Conservation (phyloP, 1,140 invertebrate genomes). For the Hestina assimilis region DNA sequence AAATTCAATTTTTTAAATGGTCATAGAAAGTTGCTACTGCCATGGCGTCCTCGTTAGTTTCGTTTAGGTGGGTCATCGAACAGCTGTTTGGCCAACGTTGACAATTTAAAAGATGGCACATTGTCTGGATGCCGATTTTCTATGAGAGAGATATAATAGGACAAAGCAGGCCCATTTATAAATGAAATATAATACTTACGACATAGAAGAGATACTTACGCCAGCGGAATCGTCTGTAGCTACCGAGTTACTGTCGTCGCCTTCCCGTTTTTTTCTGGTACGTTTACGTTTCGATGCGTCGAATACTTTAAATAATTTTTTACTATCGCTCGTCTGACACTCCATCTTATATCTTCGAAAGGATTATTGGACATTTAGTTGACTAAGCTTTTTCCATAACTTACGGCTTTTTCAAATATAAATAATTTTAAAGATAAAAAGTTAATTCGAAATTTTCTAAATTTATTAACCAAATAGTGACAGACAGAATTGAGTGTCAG, state of each 20-base stretch:
- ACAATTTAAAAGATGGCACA: too few species aligned
- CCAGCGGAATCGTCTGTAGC: constrained; percentile 53
- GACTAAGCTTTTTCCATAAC: constrained; percentile 24
- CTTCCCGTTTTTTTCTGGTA: constrained; percentile 49
- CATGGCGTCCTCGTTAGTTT: too few species aligned
- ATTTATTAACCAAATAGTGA: constrained; percentile 48
- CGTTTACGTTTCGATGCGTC: constrained; percentile 63
- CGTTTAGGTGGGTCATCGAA: too few species aligned
- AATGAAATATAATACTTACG: background rate
- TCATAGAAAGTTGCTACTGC: too few species aligned
- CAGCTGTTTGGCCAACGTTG: too few species aligned
- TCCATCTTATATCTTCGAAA: constrained; percentile 56
- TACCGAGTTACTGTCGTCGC: constrained; percentile 53
- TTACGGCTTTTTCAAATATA: constrained; percentile 13
- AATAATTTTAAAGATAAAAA: constrained; percentile 25
- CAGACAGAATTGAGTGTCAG: constrained; percentile 27
- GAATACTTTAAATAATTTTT: constrained; percentile 71
- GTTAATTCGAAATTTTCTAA: constrained; percentile 45
- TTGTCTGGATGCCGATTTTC: too few species aligned
- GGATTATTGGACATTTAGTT: constrained; percentile 51
- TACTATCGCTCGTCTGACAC: constrained; percentile 67
- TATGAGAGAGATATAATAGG: too few species aligned
- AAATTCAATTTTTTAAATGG: too few species aligned
- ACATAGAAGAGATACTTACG: constrained; percentile 43
- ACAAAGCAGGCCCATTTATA: too few species aligned